Evolutionary conservation across 2,888 invertebrate genomes (phyloP), one percentile per base, ranked within the genome.

Genomic region (Catocala nupta): DNA sequence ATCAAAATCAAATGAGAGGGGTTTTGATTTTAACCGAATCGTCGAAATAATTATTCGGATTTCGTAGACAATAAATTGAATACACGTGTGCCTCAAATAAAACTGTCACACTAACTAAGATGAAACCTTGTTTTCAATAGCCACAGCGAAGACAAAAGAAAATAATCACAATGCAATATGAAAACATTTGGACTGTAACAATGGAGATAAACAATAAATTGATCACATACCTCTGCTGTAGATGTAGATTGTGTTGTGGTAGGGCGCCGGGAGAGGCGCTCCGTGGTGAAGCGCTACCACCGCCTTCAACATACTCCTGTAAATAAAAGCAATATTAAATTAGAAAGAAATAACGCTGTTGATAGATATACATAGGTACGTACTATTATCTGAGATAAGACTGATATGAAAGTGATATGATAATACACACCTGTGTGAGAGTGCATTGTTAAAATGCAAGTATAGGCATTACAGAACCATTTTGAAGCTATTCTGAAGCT

Each of bases 271-370:
- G 94, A 0, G 94, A 94, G 0, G 92, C 89, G 55, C 94, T 94
- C 13, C 94, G 75, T 0, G 94, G 93, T 0, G 94, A 94, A 1
- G 91, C 93, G 59, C 93, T 93, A 12, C 94, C 94, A 0, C 93
- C 93, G 0, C 94, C 93, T 78, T 94, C 94, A 5, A 89, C 93
- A 42, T 93, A 94, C 65, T 94, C 94, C 94, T 93, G 82, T 4
- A 53, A 59, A 33, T 10, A 16, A 11, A 25, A 36, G 16, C 45
- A 34, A 39, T 39, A 39, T 39, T 39, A 5, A 1, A 5, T 5
- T 39, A 25, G 25, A 25, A 25, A 25, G 25, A 25, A 25, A 25
- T 25, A 25, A 39, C 5, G 36, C 9, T 39, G 36, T 39, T 9
- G 36, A 39, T 39, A 7, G 5, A 39, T 7, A 39, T 39, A 36